Conservation (phyloP, 2,888 invertebrate species). For the Drepanosiphum platanoidis region DNA sequence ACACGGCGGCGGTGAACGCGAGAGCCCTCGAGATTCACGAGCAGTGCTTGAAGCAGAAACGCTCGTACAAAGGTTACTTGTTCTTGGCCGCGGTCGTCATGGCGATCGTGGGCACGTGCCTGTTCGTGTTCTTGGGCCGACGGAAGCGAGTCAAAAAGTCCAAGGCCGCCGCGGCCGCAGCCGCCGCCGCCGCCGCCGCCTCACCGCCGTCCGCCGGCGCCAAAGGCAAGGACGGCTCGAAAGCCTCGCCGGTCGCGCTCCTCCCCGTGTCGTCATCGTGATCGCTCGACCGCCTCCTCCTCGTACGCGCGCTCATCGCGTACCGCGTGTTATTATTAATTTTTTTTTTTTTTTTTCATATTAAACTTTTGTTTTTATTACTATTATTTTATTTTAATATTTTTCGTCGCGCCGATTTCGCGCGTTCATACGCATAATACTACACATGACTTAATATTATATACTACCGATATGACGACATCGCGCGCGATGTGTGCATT, state of each 20-base stretch:
- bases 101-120: not conserved
- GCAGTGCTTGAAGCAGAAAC: constrained; percentile 51
- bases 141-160: too few species aligned
- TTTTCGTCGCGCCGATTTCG: too few species aligned
- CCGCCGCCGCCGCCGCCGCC: not conserved
- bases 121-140: constrained; percentile 43
- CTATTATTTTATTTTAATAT: too few species aligned
- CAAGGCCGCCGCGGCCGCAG: too few species aligned
- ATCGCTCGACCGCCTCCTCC: too few species aligned
- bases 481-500: too few species aligned
- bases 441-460: too few species aligned
- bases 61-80: too few species aligned
- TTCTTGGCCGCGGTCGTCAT: constrained; percentile 29
- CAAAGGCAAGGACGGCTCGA: constrained; percentile 25
- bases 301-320: not conserved
- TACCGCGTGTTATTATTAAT: not conserved
- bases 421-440: too few species aligned
- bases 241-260: constrained; percentile 39
- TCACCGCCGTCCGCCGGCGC: constrained; percentile 13
- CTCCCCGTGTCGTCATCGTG: not conserved
- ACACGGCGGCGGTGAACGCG: constrained; percentile 7
- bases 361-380: too few species aligned
- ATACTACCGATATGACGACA: too few species aligned
- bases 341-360: not conserved
- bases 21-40: constrained; percentile 17